These are phyloP conservation scores for Gallinago undulata DNA, from an alignment of 2,113 vertebrate species.

Conservation along the genomic window DNA sequence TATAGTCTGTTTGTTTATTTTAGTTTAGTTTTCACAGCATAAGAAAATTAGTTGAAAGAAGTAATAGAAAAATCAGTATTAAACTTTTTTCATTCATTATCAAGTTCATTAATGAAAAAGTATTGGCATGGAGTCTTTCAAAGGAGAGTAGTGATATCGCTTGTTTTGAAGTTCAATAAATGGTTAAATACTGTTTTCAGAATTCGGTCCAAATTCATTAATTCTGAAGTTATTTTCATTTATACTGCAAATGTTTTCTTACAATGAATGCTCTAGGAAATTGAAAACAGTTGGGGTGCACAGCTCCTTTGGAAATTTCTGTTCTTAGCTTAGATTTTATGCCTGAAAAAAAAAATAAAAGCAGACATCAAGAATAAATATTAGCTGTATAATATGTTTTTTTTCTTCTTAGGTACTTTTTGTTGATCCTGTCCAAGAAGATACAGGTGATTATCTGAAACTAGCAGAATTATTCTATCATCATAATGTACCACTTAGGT, in stretches of 20 bases:
- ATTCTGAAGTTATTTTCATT: conserved; percentile 18
- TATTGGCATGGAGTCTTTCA: not conserved
- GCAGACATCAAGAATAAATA: not conserved
- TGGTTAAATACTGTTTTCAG: not conserved
- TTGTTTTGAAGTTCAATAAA: not conserved
- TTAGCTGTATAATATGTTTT: not conserved
- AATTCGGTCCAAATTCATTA: conserved; percentile 33
- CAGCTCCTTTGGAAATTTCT: not conserved
- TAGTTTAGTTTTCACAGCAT: not conserved
- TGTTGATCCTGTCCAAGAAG: conserved; percentile 86
- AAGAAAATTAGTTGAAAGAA: not conserved
- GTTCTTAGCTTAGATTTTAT: not conserved
- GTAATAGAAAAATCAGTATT: not conserved
- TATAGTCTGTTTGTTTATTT: not conserved
- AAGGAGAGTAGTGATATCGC: not conserved
- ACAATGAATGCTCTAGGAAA: not conserved
- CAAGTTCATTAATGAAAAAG: not conserved
- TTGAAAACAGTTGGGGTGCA: not conserved
- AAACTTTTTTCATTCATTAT: not conserved
- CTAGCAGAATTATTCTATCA: conserved; percentile 87
- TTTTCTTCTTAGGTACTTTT: conserved; percentile 84
- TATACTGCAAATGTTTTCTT: not conserved
- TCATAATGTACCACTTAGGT: conserved; percentile 92
- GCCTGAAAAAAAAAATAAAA: conserved; percentile 1
- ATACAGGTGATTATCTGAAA: conserved; percentile 85